Conservation (phyloP, 2,797 vertebrate genomes). For the Gymnodraco acuticeps region DNA sequence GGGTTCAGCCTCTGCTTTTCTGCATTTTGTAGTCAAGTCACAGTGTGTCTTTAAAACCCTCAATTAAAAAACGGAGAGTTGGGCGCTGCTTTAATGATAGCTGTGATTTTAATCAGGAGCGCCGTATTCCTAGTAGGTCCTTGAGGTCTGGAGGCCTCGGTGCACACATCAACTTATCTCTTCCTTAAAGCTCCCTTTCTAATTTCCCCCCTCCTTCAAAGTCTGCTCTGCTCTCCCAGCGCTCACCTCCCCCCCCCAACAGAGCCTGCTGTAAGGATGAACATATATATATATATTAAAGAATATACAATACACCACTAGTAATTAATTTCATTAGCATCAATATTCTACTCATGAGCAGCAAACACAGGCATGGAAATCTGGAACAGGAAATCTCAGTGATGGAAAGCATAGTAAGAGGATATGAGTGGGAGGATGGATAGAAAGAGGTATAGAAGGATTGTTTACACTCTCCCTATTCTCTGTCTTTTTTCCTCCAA, state of each 20-base stretch:
- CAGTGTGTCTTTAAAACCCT: constrained; percentile 71
- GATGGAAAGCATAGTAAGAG: constrained; percentile 58
- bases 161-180: constrained; percentile 84
- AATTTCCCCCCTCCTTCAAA: constrained; percentile 86
- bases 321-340: constrained; percentile 86
- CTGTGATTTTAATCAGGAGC: constrained; percentile 85
- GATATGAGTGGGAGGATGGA: constrained; percentile 65
- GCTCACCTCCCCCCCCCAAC: constrained; percentile 18
- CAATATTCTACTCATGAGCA: constrained; percentile 82
- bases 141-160: constrained; percentile 79
- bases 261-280: constrained; percentile 72
- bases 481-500: constrained; percentile 51
- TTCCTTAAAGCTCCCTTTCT: constrained; percentile 82
- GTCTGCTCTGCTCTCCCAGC: constrained; percentile 62
- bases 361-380: constrained; percentile 62
- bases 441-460: constrained; percentile 44
- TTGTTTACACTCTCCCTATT: constrained; percentile 71
- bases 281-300: constrained; percentile 65
- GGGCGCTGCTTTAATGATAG: constrained; percentile 79
- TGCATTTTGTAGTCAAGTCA: constrained; percentile 74
- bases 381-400: constrained; percentile 64
- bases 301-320: constrained; percentile 65
- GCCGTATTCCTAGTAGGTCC: constrained; percentile 79
- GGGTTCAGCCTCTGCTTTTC: constrained; percentile 50
- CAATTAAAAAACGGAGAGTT: constrained; percentile 76